Conservation (phyloP, 2,113 vertebrate species). For the Piaya cayana region DNA sequence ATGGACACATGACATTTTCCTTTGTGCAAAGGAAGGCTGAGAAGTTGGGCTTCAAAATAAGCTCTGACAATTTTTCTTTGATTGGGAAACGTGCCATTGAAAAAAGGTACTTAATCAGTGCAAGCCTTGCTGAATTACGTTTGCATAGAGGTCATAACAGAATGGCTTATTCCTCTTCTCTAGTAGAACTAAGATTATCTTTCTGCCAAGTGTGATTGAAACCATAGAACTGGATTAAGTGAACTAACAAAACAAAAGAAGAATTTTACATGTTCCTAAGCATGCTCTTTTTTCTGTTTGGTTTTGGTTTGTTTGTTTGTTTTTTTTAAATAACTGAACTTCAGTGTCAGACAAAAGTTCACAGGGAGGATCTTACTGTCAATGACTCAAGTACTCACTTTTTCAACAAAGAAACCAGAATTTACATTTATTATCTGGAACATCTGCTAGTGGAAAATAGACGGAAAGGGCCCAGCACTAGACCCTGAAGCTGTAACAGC, state of each 20-base stretch:
- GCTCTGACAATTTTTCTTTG: background rate
- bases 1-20: rapidly evolving
- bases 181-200: background rate
- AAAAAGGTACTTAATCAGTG: background rate
- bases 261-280: background rate
- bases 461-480: background rate
- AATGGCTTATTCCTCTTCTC: background rate
- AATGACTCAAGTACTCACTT: background rate
- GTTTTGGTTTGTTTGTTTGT: too few relatives aligned
- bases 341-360: background rate
- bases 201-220: background rate
- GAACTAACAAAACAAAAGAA: background rate
- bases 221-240: background rate
- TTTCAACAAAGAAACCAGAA: background rate
- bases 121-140: background rate
- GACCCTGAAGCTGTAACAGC: background rate
- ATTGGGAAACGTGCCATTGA: background rate
- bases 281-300: background rate
- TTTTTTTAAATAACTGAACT: background rate
- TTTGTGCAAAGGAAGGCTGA: background rate
- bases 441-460: background rate
- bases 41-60: background rate
- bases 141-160: background rate
- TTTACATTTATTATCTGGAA: background rate
- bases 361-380: background rate